Evolutionary conservation across 2,113 vertebrate genomes (phyloP).

Genomic region (Siphamia tubifer): DNA sequence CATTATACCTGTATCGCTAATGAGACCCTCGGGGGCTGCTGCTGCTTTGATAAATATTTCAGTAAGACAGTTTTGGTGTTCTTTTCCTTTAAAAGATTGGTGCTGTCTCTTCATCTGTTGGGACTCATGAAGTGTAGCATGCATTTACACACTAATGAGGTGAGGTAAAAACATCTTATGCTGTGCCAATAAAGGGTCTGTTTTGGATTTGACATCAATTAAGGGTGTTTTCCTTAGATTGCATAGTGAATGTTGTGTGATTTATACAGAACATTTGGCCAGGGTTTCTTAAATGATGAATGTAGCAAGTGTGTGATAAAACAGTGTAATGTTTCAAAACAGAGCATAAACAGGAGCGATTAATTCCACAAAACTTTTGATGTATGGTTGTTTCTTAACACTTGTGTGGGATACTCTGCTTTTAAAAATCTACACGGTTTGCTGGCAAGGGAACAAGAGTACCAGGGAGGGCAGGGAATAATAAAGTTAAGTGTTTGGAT

Average conservation of each 20-base stretch:
- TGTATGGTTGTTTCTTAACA: constrained; percentile 8
- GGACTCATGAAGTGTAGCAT: background rate
- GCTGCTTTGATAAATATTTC: constrained; percentile 45
- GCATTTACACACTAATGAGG: background rate
- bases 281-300: too few species aligned
- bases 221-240: too few species aligned
- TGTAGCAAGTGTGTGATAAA: background rate
- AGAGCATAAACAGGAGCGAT: background rate
- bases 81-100: background rate
- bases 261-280: too few species aligned
- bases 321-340: background rate
- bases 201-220: too few species aligned
- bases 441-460: constrained; percentile 7
- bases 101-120: background rate
- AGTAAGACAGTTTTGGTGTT: constrained; percentile 10
- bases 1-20: constrained; percentile 22
- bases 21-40: constrained; percentile 1
- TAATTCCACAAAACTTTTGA: constrained; percentile 6
- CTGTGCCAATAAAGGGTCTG: background rate
- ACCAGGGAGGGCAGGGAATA: background rate
- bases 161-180: background rate
- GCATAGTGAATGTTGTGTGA: too few species aligned
- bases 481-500: constrained; percentile 14
- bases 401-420: background rate
- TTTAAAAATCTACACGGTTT: constrained; percentile 10